Conservation (phyloP, 2,113 vertebrate species). For the Corythornis madagascariensis region DNA sequence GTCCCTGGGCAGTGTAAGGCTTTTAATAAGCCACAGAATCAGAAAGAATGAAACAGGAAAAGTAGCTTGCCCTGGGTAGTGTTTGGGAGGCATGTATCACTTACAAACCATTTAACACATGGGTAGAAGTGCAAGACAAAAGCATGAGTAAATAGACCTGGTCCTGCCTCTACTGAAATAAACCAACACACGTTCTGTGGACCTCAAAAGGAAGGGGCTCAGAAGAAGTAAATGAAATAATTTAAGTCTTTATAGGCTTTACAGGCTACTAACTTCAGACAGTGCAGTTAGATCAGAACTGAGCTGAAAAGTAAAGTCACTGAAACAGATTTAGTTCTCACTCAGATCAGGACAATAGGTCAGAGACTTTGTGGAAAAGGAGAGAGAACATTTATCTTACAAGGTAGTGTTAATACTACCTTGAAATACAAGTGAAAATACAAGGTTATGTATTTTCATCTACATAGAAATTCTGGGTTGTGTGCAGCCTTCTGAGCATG, state of each 20-base stretch:
- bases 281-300: no score
- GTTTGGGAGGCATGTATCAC: not conserved
- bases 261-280: no score
- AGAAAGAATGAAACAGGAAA: not conserved
- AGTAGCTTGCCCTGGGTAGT: not conserved
- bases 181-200: not conserved
- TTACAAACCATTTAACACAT: conserved; percentile 26
- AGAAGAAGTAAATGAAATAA: not conserved
- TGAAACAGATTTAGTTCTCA: no score
- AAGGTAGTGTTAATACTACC: not conserved
- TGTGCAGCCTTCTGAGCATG: not conserved
- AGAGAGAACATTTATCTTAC: not conserved
- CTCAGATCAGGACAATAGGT: not conserved
- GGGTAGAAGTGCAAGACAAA: not conserved
- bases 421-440: no score
- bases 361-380: not conserved
- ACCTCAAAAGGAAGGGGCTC: not conserved
- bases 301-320: no score
- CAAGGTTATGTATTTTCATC: not conserved
- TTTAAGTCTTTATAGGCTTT: not conserved
- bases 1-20: not conserved
- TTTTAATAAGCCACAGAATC: conserved; percentile 54
- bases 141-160: not conserved
- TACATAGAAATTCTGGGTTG: not conserved
- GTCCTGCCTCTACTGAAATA: not conserved